Percentiles rank a stretch among this genome's conserved stretches.
These are phyloP conservation scores for Zeus faber DNA, from an alignment of 2,113 vertebrate genomes.

Conservation along the genomic window DNA sequence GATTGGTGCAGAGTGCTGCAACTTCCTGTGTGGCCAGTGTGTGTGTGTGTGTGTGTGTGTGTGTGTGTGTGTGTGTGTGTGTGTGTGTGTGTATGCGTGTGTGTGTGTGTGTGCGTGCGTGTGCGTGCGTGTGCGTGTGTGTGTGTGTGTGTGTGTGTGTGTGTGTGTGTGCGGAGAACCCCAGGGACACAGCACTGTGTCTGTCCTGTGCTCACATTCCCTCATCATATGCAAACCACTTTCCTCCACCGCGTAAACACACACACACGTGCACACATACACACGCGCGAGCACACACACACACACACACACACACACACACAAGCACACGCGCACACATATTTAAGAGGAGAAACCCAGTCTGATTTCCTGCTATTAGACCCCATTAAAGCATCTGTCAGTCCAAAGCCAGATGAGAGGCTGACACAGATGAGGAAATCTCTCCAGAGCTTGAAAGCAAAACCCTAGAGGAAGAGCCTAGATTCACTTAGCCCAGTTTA, in stretches of 20 bases:
- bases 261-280: conserved; percentile 12
- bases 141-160: conserved; percentile 4
- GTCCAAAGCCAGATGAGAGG: conserved; percentile 73
- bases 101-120: conserved; percentile 6
- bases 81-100: conserved; percentile 22
- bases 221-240: background rate
- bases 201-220: conserved; percentile 48
- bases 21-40: conserved; percentile 73
- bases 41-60: conserved; percentile 6
- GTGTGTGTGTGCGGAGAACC: conserved; percentile 21
- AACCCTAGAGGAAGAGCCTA: conserved; percentile 42
- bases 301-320: conserved; percentile 8
- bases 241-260: conserved; percentile 5
- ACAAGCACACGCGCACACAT: conserved; percentile 26
- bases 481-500: conserved; percentile 48
- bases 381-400: conserved; percentile 77
- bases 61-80: conserved; percentile 7
- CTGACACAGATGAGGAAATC: conserved; percentile 70
- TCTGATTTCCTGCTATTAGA: conserved; percentile 81
- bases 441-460: conserved; percentile 60
- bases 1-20: conserved; percentile 67
- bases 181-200: conserved; percentile 64
- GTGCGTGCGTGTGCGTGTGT: conserved; percentile 20
- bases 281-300: conserved; percentile 15
- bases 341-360: conserved; percentile 54